phyloP scores from a whole-genome alignment of 2,113 vertebrate genomes.

The Lagopus muta region DNA sequence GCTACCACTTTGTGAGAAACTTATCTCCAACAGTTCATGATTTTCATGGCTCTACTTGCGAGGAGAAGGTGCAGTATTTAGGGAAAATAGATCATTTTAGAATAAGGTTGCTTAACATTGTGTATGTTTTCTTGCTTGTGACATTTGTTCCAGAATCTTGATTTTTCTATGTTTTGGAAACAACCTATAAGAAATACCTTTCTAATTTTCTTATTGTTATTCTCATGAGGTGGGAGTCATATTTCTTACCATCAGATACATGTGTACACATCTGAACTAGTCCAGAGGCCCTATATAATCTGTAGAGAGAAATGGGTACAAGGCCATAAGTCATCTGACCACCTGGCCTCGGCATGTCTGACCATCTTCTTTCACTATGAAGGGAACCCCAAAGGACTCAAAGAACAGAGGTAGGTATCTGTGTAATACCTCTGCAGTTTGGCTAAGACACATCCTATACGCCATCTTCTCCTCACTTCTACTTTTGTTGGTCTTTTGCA shows the following conservation, averaged over 20 bases:
- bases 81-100: background rate
- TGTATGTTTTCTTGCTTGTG: background rate
- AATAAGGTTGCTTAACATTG: background rate
- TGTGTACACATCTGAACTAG: background rate
- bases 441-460: background rate
- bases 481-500: background rate
- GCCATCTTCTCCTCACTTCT: background rate
- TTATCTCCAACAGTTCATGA: background rate
- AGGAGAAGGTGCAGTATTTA: background rate
- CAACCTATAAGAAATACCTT: background rate
- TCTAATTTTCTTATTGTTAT: background rate
- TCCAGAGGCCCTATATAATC: background rate
- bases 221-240: background rate
- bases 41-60: background rate
- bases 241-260: background rate
- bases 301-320: background rate
- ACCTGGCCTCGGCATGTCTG: background rate
- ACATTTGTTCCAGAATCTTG: background rate
- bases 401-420: background rate
- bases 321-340: background rate
- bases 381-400: background rate
- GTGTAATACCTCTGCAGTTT: background rate
- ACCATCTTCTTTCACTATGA: background rate
- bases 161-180: background rate
- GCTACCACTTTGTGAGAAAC: background rate